Conservation (phyloP, 2,797 vertebrate species). For the Enteromius anoplus region DNA sequence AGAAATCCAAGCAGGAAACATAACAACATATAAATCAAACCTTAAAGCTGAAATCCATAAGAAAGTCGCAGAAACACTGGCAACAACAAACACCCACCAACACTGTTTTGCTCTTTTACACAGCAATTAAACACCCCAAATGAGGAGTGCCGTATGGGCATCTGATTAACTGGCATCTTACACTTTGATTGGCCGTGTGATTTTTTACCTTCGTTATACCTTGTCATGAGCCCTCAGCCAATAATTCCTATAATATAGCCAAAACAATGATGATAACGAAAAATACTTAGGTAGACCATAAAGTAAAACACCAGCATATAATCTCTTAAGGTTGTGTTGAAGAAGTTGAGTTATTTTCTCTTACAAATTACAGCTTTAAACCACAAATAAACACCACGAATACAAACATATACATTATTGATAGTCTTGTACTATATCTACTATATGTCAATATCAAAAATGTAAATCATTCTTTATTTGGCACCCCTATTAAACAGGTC, state of each 20-base stretch:
- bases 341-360: not conserved
- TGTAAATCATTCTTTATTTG: conserved; percentile 52
- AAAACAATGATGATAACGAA: not conserved
- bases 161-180: not conserved
- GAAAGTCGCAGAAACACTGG: conserved; percentile 49
- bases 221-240: not conserved
- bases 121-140: not conserved
- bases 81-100: conserved; percentile 1
- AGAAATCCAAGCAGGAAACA: conserved; percentile 24
- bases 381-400: conserved; percentile 33
- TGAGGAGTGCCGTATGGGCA: too few species aligned
- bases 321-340: not conserved
- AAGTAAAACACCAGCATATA: not conserved
- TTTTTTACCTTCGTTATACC: not conserved
- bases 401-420: not conserved
- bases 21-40: conserved; percentile 56
- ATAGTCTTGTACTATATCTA: not conserved
- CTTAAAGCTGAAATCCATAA: conserved; percentile 40
- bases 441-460: conserved; percentile 6
- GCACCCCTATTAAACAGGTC: conserved; percentile 17
- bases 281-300: not conserved
- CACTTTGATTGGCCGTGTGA: not conserved
- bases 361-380: conserved; percentile 37
- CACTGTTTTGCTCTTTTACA: not conserved
- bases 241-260: not conserved